These are phyloP conservation scores for Brachypalpus laphriformis DNA, from an alignment of 2,888 invertebrate species.

Conservation along the genomic window DNA sequence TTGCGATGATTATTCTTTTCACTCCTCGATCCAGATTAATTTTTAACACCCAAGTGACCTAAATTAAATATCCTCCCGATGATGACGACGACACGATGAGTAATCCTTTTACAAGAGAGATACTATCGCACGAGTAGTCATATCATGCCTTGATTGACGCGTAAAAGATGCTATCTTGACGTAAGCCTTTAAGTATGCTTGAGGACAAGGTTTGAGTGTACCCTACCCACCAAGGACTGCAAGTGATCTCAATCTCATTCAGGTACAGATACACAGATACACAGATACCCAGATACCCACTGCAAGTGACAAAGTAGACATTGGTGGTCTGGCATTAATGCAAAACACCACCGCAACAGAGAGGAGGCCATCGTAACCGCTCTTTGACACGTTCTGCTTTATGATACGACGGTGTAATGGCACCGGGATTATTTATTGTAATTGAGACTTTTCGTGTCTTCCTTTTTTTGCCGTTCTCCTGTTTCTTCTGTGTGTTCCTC, in stretches of 20 bases:
- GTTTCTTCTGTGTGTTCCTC: conserved; percentile 20
- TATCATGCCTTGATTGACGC: conserved; percentile 62
- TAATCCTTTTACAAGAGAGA: conserved; percentile 43
- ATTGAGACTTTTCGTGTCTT: conserved; percentile 54
- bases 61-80: conserved; percentile 39
- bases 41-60: conserved; percentile 70
- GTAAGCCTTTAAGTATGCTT: conserved; percentile 52
- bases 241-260: conserved; percentile 57
- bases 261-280: conserved; percentile 27
- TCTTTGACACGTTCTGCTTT: conserved; percentile 73
- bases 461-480: conserved; percentile 13
- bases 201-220: not conserved
- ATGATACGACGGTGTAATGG: conserved; percentile 68
- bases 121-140: conserved; percentile 17
- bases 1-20: conserved; percentile 55
- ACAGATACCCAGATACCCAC: conserved; percentile 21
- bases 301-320: conserved; percentile 54
- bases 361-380: conserved; percentile 43
- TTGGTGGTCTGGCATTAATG: conserved; percentile 45
- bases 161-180: conserved; percentile 64
- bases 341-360: conserved; percentile 48
- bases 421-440: conserved; percentile 73
- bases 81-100: not conserved
- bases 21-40: conserved; percentile 54
- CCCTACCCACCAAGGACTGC: conserved; percentile 27